A percentile compares a stretch with the other conserved stretches of the same genome.
phyloP scores from a whole-genome alignment of 2,113 vertebrate species.

The Lynx canadensis region DNA sequence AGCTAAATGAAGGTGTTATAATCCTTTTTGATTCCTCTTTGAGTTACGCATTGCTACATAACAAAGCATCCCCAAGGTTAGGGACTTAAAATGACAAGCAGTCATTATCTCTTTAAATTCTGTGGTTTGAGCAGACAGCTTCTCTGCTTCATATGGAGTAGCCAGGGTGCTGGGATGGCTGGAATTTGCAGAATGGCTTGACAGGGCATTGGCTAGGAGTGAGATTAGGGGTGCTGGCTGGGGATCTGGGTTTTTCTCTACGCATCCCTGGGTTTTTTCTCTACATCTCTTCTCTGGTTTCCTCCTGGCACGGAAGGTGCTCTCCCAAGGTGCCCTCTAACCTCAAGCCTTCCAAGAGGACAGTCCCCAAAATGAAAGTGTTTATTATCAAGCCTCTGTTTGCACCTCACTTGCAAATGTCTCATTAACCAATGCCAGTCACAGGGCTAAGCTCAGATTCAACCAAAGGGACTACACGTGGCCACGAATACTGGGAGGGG shows the following conservation, averaged over 20 bases:
- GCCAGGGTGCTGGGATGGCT: too few species aligned
- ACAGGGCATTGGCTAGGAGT: rapidly evolving
- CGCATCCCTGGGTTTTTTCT: rapidly evolving
- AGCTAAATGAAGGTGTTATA: background rate
- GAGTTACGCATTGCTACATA: background rate
- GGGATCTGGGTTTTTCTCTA: background rate
- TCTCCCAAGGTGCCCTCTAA: background rate
- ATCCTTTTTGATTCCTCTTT: background rate
- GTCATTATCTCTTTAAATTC: background rate
- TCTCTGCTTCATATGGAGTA: background rate
- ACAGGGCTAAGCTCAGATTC: background rate
- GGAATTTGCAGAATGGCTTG: background rate
- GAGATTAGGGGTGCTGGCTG: too few species aligned
- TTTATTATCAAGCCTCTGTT: background rate
- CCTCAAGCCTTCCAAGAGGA: background rate
- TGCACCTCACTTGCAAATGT: background rate
- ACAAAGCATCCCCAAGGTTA: background rate
- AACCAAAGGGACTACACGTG: background rate
- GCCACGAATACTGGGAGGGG: background rate
- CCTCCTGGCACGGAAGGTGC: rapidly evolving
- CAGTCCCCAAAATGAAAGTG: rapidly evolving
- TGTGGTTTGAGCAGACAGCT: background rate
- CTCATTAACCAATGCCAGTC: background rate
- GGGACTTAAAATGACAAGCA: background rate
- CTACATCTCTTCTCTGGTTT: background rate